Percentiles rank a stretch among this genome's conserved stretches.
Evolutionary conservation across 2,113 vertebrate species (phyloP).

Genomic region (Larimichthys polyactis): DNA sequence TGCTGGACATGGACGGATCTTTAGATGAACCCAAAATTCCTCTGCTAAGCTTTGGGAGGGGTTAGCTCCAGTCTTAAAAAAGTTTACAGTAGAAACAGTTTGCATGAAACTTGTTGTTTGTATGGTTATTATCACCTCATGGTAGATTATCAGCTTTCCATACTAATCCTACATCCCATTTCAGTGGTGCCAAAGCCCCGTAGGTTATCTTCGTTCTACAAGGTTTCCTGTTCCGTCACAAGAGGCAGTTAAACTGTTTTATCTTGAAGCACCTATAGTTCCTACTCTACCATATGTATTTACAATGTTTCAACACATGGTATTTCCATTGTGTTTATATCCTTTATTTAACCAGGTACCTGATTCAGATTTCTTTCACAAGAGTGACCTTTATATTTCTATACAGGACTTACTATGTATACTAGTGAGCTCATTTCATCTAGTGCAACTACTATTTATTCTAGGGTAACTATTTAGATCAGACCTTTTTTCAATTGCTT

Average conservation of each 20-base stretch:
- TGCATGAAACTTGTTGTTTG: neutral
- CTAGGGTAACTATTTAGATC: no score
- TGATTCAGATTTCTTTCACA: no score
- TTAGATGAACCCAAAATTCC: neutral
- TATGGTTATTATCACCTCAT: conserved; percentile 33
- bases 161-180: conserved; percentile 43
- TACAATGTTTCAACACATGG: neutral
- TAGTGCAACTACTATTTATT: no score
- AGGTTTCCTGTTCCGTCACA: conserved; percentile 32
- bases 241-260: conserved; percentile 19
- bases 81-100: neutral
- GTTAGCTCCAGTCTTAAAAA: neutral
- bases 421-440: no score
- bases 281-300: neutral
- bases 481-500: neutral
- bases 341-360: no score
- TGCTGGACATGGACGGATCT: neutral
- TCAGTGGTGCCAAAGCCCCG: conserved; percentile 9
- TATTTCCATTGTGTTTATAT: no score
- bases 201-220: conserved; percentile 1
- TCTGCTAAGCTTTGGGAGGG: neutral
- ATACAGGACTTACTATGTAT: no score
- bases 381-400: no score
- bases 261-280: neutral
- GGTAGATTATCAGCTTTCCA: conserved; percentile 41